A percentile compares a stretch with the other conserved stretches of the same genome.
Evolutionary conservation across 2,113 vertebrate genomes (phyloP).

Genomic region (Lontra canadensis): DNA sequence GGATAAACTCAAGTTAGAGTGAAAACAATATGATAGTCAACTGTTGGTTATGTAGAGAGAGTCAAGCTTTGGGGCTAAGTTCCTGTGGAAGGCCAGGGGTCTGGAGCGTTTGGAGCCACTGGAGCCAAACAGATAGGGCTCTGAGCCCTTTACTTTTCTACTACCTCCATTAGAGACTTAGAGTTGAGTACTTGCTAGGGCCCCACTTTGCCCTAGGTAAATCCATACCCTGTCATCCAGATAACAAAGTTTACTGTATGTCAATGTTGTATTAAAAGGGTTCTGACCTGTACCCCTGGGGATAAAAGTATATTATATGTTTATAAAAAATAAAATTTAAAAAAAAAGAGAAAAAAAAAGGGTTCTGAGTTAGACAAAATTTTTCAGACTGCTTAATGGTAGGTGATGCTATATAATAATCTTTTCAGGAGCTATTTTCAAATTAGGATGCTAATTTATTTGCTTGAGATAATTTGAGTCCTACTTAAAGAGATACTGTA

Average conservation of each 20-base stretch:
- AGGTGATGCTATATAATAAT: neutral
- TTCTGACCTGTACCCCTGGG: neutral
- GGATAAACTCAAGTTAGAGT: neutral
- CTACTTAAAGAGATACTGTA: neutral
- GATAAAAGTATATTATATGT: no score
- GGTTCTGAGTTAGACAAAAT: neutral
- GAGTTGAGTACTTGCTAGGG: neutral
- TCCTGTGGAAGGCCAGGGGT: neutral
- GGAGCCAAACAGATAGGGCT: neutral
- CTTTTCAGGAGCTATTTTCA: constrained; percentile 33
- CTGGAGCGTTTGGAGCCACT: neutral
- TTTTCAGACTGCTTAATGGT: neutral
- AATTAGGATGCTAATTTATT: neutral
- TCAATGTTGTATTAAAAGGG: neutral
- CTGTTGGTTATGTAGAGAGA: neutral
- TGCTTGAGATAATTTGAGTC: neutral
- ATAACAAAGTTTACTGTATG: neutral
- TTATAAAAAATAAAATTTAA: no score
- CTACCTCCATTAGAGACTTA: neutral
- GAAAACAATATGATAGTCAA: constrained; percentile 18
- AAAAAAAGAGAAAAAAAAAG: neutral
- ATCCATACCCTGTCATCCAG: neutral
- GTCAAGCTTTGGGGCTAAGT: neutral
- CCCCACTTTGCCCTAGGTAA: neutral
- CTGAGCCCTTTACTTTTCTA: neutral